Evolutionary conservation across 2,113 vertebrate species (phyloP), one percentile per base, ranked within the genome.

Genomic region (Chaetops frenatus): DNA sequence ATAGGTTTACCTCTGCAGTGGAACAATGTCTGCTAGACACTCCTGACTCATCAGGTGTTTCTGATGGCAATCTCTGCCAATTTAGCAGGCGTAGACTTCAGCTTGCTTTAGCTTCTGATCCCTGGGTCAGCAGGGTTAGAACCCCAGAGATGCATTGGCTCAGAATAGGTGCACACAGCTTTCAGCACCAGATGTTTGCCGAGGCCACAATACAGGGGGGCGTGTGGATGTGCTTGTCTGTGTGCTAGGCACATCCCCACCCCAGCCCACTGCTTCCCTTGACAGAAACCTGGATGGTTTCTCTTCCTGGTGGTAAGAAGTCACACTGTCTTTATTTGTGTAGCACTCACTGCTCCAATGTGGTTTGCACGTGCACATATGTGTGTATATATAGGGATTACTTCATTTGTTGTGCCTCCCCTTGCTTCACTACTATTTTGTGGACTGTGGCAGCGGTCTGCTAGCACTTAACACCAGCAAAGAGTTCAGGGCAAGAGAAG

Each of bases 201-300:
- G 29, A 62, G 25, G n/a, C 35, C 61, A 2, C 67, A 21, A 2
- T 10, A 4, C 0, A 2, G 31, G 23, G 3, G 23, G 3, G 1
- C 12, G 40, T 27, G 19, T 48, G 64, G 33, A 33, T 62, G 47
- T 54, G 29, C 17, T 3, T 22, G 86, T 44, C 28, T 67, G 28
- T 56, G 28, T 24, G 36, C 47, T 53, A 51, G 36, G 50, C n/a
- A 35, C 70, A 45, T 29, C 6, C 48, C 4, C 38, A 33, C 28
- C 15, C 16, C 29, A n/a, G 29, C 15, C 17, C 27, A 2, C 13
- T 77, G n/a, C 40, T 31, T 73, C 73, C 23, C 57, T 53, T 79
- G 54, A 15, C 60, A 86, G 45, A 38, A 38, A 38, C 36, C 16
- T 40, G 53, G 33, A 14, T 40, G 31, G 27, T 81, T 94, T 88